These are phyloP conservation scores for Aptenodytes patagonicus DNA, from an alignment of 2,113 vertebrate species.

Conservation along the genomic window DNA sequence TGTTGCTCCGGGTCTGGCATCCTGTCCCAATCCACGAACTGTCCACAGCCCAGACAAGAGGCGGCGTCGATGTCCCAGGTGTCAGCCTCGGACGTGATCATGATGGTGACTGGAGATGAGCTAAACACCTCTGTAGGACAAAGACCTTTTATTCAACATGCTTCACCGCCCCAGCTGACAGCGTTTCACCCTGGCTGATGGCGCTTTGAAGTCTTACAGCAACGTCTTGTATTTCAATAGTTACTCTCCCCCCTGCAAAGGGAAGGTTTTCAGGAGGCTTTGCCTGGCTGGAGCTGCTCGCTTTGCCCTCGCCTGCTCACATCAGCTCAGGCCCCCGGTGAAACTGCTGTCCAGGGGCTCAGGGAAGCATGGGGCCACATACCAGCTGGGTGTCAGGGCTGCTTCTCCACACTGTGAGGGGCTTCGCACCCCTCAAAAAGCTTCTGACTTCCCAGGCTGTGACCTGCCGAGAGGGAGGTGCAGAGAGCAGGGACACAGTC, in stretches of 20 bases:
- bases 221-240: not conserved
- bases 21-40: constrained; percentile 86
- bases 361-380: accelerated
- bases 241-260: not conserved
- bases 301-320: not conserved
- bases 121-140: constrained; percentile 51
- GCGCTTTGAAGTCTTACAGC: not conserved
- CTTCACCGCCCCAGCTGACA: not conserved
- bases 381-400: not conserved
- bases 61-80: constrained; percentile 74
- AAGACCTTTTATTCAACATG: not conserved
- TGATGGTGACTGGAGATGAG: constrained; percentile 65
- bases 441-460: not conserved
- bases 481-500: not conserved
- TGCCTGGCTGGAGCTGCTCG: not conserved
- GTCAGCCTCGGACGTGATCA: constrained; percentile 77
- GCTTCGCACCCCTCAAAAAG: not conserved
- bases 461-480: not conserved
- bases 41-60: constrained; percentile 73
- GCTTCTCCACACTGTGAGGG: not conserved
- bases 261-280: not conserved
- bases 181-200: not conserved
- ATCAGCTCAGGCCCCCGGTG: not conserved
- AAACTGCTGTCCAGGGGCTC: not conserved
- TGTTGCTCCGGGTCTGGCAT: constrained; percentile 63